Evolutionary conservation across 2,888 invertebrate species (phyloP).

Genomic region (Phyllotreta striolata): DNA sequence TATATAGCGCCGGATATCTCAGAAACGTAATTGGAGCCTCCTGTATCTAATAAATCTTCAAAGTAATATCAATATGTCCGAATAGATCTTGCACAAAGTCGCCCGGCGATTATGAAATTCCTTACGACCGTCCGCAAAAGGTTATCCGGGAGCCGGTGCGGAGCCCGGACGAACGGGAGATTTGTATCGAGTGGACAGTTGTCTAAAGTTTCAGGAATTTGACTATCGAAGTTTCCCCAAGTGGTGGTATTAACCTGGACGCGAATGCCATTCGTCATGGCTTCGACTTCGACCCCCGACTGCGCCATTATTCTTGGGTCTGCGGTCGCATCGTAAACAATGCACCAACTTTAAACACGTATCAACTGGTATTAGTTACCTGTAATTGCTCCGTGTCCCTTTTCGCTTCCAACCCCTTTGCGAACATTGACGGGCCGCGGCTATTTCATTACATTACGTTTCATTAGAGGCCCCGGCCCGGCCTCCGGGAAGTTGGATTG

Average conservation of each 20-base stretch:
- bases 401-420: conserved; percentile 30
- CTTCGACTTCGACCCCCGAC: conserved; percentile 58
- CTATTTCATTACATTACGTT: conserved; percentile 59
- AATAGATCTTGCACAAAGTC: conserved; percentile 43
- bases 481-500: conserved; percentile 54
- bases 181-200: conserved; percentile 45
- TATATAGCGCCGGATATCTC: conserved; percentile 13
- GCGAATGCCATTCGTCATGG: conserved; percentile 62
- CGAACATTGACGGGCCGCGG: conserved; percentile 56
- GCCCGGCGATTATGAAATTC: conserved; percentile 52
- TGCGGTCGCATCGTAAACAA: conserved; percentile 61
- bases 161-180: conserved; percentile 35
- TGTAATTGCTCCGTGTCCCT: conserved; percentile 53
- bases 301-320: conserved; percentile 59
- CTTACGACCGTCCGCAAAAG: conserved; percentile 48
- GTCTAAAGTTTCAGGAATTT: conserved; percentile 54
- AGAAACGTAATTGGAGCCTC: conserved; percentile 35
- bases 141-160: conserved; percentile 46
- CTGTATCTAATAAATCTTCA: conserved; percentile 45
- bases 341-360: conserved; percentile 61
- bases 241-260: conserved; percentile 59
- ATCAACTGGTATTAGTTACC: conserved; percentile 61
- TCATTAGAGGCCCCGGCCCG: conserved; percentile 51
- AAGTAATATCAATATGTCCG: conserved; percentile 41
- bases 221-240: conserved; percentile 58